Percentiles rank a stretch among this genome's conserved stretches.
Conservation (phyloP, 2,797 vertebrate genomes). For the Eulemur albifrons region DNA sequence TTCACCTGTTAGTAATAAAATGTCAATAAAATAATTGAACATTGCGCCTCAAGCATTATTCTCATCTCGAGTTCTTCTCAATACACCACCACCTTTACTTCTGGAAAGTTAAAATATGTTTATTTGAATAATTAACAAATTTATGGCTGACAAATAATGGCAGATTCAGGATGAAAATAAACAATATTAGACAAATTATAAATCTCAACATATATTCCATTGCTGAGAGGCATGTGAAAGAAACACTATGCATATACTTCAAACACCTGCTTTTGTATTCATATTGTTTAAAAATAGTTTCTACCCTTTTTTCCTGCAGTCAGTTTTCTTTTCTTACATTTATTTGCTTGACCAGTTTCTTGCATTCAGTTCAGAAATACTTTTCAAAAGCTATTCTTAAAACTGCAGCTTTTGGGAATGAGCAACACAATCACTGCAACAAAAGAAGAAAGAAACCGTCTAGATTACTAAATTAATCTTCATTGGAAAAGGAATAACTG, state of each 20-base stretch:
- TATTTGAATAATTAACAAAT: neutral
- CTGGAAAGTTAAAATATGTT: neutral
- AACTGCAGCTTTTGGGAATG: neutral
- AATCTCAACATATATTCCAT: neutral
- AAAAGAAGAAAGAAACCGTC: neutral
- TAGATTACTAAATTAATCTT: neutral
- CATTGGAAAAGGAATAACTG: neutral
- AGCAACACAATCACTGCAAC: neutral
- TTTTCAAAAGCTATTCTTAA: neutral
- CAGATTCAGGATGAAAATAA: neutral
- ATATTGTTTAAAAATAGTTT: neutral
- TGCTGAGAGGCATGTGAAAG: neutral
- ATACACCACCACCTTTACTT: neutral
- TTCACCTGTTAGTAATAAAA: neutral
- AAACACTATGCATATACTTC: neutral
- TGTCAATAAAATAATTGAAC: neutral
- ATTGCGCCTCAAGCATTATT: neutral
- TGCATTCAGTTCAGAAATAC: neutral
- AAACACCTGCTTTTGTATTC: neutral
- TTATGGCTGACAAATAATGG: neutral
- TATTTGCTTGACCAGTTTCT: conserved; percentile 40
- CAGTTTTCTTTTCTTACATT: neutral
- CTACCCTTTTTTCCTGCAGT: neutral
- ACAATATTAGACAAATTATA: neutral
- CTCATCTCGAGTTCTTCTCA: neutral